Evolutionary conservation across 2,113 vertebrate species (phyloP).

Genomic region (Actenoides hombroni): DNA sequence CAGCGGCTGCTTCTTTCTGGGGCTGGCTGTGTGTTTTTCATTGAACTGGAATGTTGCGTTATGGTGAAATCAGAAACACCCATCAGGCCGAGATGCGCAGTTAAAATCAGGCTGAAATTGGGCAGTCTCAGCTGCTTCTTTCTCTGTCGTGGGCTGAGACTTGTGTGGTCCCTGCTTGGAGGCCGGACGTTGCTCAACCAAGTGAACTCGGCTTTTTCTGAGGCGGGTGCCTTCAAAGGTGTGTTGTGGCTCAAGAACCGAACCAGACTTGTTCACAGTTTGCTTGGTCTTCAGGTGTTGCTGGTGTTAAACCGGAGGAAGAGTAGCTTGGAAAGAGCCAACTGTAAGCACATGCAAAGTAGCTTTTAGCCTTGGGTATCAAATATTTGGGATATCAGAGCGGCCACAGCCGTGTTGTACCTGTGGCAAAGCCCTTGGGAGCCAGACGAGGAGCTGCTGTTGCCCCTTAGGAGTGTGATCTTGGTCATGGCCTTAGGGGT

Average conservation of each 20-base stretch:
- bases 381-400: not conserved
- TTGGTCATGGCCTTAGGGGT: not conserved
- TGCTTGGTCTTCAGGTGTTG: not conserved
- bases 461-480: not conserved
- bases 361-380: not conserved
- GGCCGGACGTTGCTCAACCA: not conserved
- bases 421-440: not conserved
- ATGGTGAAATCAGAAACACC: not conserved
- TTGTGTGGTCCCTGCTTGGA: not conserved
- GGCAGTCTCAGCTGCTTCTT: not conserved
- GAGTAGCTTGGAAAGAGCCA: not conserved
- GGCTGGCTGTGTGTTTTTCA: not conserved
- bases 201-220: not conserved
- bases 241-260: not conserved
- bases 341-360: not conserved
- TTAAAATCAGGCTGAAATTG: not conserved
- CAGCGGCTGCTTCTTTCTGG: not conserved
- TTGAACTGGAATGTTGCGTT: conserved; percentile 4
- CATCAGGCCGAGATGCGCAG: not conserved
- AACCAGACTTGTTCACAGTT: not conserved
- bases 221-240: not conserved
- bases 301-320: not conserved
- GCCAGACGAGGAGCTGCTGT: not conserved
- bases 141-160: not conserved
- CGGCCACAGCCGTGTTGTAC: not conserved